Conservation (phyloP, 2,888 invertebrate species). For the Thysanoteuthis rhombus region DNA sequence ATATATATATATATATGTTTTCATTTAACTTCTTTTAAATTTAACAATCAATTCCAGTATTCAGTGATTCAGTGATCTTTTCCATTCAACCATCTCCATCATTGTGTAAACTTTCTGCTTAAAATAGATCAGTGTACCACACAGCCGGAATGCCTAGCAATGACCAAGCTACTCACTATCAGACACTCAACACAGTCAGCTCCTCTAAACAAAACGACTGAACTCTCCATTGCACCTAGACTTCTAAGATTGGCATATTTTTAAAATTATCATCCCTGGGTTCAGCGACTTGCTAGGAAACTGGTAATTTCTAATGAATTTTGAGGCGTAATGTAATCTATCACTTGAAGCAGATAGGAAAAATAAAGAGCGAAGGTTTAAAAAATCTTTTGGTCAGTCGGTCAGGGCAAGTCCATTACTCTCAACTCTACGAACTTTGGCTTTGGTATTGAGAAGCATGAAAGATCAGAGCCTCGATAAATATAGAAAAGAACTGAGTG, state of each 20-base stretch:
- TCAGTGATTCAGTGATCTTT: too few relatives aligned
- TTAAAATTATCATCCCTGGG: not conserved
- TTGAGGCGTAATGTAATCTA: not conserved
- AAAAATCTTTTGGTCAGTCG: not conserved
- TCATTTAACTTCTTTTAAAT: too few relatives aligned
- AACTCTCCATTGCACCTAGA: not conserved
- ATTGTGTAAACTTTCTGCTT: too few relatives aligned
- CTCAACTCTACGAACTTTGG: not conserved
- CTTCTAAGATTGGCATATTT: not conserved
- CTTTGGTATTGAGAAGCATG: not conserved
- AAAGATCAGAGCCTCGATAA: not conserved
- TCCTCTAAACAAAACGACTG: not conserved
- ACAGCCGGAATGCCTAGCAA: too few relatives aligned
- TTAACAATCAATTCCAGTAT: too few relatives aligned
- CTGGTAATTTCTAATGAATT: not conserved
- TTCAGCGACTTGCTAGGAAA: not conserved
- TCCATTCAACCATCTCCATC: too few relatives aligned
- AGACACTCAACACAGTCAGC: too few relatives aligned
- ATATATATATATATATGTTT: not conserved
- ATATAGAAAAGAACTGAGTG: not conserved
- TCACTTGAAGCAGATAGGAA: not conserved
- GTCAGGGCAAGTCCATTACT: not conserved
- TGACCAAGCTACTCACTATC: too few relatives aligned
- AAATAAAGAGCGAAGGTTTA: not conserved
- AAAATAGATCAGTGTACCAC: too few relatives aligned